Percentiles rank a stretch among this genome's conserved stretches.
These are phyloP conservation scores for Myotis findleyi DNA, from an alignment of 2,797 vertebrate species.

Conservation along the genomic window DNA sequence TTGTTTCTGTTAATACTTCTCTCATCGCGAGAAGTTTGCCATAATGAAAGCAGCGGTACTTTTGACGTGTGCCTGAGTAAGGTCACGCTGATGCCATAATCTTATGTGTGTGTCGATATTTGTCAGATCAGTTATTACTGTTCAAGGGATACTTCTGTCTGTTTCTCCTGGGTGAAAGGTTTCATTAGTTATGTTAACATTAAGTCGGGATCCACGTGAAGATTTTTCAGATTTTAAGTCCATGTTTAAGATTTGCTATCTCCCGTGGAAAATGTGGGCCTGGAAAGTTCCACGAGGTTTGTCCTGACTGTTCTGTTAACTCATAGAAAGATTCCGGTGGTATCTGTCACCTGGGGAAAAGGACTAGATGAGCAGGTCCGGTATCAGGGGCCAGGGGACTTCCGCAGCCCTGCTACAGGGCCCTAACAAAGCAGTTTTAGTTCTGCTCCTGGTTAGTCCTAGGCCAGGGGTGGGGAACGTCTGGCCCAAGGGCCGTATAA, in stretches of 20 bases:
- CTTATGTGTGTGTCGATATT: neutral
- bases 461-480: no score
- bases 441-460: neutral
- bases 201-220: neutral
- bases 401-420: neutral
- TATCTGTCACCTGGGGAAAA: neutral
- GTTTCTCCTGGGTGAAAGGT: neutral
- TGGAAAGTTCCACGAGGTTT: neutral
- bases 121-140: constrained; percentile 33
- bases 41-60: constrained; percentile 63
- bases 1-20: constrained; percentile 62
- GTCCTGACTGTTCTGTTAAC: neutral
- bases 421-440: neutral
- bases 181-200: neutral
- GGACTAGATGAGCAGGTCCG: neutral
- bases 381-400: neutral
- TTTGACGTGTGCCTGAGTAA: constrained; percentile 61
- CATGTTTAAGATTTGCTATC: neutral
- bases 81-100: neutral
- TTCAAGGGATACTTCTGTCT: constrained; percentile 17
- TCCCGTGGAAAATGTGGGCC: neutral
- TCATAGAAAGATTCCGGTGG: neutral
- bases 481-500: no score
- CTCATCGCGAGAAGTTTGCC: constrained; percentile 62
- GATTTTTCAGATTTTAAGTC: neutral